Conservation (phyloP, 1,140 invertebrate genomes). For the Arion vulgaris region DNA sequence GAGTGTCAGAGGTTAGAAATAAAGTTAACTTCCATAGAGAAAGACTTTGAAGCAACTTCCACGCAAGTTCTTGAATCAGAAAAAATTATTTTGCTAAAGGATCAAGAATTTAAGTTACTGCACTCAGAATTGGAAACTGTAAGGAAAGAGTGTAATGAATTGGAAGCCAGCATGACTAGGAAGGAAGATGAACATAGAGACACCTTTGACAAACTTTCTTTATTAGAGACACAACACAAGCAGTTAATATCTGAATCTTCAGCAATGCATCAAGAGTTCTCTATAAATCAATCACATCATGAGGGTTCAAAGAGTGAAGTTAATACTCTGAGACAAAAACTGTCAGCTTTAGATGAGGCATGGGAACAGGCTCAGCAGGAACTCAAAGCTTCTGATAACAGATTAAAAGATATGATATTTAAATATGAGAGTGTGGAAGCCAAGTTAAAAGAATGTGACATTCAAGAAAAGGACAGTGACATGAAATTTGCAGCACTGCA, state of each 20-base stretch:
- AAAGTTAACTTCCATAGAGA: not conserved
- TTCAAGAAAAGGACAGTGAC: constrained; percentile 14
- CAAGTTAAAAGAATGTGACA: not conserved
- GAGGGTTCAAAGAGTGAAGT: not conserved
- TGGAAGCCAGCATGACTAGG: constrained; percentile 28
- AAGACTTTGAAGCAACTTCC: constrained; percentile 20
- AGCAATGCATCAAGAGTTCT: not conserved
- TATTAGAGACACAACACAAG: not conserved
- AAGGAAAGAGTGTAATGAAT: constrained; percentile 39
- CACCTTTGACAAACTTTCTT: not conserved
- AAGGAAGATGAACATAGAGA: constrained; percentile 40
- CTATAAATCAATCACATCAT: not conserved
- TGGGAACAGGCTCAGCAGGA: not conserved
- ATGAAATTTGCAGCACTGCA: not conserved
- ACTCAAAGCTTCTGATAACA: constrained; percentile 1
- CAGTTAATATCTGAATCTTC: not conserved
- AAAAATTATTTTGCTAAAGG: not conserved
- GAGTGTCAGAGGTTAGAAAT: not conserved
- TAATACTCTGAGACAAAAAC: not conserved
- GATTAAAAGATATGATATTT: not conserved
- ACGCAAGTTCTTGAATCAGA: not conserved
- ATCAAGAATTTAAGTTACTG: not conserved
- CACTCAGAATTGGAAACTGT: constrained; percentile 45
- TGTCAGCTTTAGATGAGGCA: not conserved
- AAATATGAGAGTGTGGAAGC: constrained; percentile 19